phyloP scores from a whole-genome alignment of 1,140 invertebrate species.

The Nilaparvata lugens region DNA sequence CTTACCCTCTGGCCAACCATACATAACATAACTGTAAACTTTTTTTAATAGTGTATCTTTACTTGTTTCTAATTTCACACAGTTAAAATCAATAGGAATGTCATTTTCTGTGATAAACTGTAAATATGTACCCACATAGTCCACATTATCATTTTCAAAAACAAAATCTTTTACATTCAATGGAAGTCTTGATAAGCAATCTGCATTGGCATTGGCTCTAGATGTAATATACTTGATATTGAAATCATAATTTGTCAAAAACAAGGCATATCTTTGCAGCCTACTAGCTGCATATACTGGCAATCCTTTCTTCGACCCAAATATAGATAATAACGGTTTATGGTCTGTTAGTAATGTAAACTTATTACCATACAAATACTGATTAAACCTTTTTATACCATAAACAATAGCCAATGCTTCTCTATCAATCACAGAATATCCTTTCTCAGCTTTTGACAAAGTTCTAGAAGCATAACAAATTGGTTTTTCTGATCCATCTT shows the following conservation, averaged over 20 bases:
- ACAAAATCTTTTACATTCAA: conserved; percentile 9
- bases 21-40: neutral
- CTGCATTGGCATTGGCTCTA: conserved; percentile 25
- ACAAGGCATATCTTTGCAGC: conserved; percentile 29
- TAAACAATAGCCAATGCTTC: conserved; percentile 39
- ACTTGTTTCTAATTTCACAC: conserved; percentile 3
- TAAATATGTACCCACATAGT: conserved; percentile 9
- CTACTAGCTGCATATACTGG: conserved; percentile 30
- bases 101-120: conserved; percentile 5
- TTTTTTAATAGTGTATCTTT: conserved; percentile 3
- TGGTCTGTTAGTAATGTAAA: conserved; percentile 40
- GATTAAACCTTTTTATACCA: conserved; percentile 40
- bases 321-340: conserved; percentile 35
- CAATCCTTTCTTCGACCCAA: conserved; percentile 30
- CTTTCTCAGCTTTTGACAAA: too few species aligned
- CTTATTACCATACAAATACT: conserved; percentile 37
- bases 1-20: conserved; percentile 5
- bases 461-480: too few species aligned
- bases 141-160: neutral
- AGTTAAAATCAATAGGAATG: neutral
- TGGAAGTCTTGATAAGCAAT: conserved; percentile 24
- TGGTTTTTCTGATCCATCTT: too few species aligned
- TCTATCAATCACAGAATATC: too few species aligned
- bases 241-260: conserved; percentile 25
- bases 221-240: conserved; percentile 22